Percentiles rank a stretch among this genome's conserved stretches.
Conservation (phyloP, 2,797 vertebrate species). For the Alcedo quadribrachys region DNA sequence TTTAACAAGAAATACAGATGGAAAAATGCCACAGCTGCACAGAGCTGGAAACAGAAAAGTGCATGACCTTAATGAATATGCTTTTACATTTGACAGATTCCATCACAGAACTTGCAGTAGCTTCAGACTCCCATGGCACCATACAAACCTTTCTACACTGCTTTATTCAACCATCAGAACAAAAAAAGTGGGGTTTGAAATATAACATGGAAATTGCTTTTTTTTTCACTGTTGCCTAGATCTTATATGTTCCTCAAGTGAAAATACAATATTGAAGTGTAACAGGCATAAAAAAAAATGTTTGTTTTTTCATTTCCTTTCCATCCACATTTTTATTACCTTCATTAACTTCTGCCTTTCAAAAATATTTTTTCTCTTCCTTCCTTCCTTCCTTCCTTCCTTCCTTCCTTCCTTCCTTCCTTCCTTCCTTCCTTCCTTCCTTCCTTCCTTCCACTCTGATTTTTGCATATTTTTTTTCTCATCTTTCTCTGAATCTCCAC, state of each 20-base stretch:
- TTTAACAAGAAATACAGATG: slow-evolving; percentile 38
- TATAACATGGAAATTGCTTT: not conserved
- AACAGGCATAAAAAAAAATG: not conserved
- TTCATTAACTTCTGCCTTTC: not conserved
- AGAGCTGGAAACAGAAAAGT: slow-evolving; percentile 39
- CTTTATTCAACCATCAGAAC: not conserved
- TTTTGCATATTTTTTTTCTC: not conserved
- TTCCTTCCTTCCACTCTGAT: not conserved
- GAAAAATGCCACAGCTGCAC: slow-evolving; percentile 48
- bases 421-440: not conserved
- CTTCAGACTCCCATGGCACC: not conserved
- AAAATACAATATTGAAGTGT: not conserved
- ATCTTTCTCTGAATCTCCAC: not conserved
- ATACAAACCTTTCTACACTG: not conserved
- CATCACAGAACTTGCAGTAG: not conserved
- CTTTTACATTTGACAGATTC: slow-evolving; percentile 36
- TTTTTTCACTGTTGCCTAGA: not conserved
- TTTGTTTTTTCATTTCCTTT: not conserved
- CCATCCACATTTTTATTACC: not conserved
- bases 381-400: not conserved
- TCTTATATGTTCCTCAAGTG: not conserved
- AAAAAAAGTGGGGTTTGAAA: not conserved
- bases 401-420: not conserved
- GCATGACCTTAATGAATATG: slow-evolving; percentile 22
- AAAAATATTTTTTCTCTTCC: not conserved